These are phyloP conservation scores for Rhabdornis inornatus DNA, from an alignment of 2,113 vertebrate species.

Conservation along the genomic window DNA sequence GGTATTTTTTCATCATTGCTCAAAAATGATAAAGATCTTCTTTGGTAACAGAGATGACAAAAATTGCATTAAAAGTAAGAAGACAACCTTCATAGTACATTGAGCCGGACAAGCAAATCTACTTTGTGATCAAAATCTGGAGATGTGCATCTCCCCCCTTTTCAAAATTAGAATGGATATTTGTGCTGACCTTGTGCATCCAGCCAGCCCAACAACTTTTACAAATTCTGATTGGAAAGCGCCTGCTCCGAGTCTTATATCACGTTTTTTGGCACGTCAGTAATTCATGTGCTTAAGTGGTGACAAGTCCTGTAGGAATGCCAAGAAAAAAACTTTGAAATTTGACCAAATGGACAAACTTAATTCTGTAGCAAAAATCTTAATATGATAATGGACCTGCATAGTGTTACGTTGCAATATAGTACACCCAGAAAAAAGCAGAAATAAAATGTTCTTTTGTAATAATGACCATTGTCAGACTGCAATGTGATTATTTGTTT, in stretches of 20 bases:
- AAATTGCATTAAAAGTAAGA: not conserved
- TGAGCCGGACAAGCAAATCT: not conserved
- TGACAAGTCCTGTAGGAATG: slow-evolving; percentile 13
- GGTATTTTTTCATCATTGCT: not conserved
- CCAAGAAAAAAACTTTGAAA: slow-evolving; percentile 55
- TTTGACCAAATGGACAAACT: slow-evolving; percentile 42
- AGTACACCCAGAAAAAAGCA: slow-evolving; percentile 37
- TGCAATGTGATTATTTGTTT: slow-evolving; percentile 44
- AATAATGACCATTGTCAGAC: slow-evolving; percentile 14
- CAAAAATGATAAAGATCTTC: not conserved
- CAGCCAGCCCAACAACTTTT: not conserved
- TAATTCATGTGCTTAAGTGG: not conserved
- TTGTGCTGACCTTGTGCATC: slow-evolving; percentile 2
- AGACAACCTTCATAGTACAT: not conserved
- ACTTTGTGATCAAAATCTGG: not conserved
- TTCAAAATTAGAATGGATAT: not conserved
- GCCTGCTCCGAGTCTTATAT: not conserved
- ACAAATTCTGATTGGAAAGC: not conserved
- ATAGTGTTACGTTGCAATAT: slow-evolving; percentile 36
- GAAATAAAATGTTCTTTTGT: slow-evolving; percentile 75
- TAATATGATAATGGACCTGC: slow-evolving; percentile 20
- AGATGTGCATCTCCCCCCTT: not conserved
- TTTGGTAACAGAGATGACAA: not conserved
- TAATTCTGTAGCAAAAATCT: slow-evolving; percentile 38
- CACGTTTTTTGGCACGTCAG: not conserved